Evolutionary conservation across 2,797 vertebrate species (phyloP).

Genomic region (Brachyalestes nurse): DNA sequence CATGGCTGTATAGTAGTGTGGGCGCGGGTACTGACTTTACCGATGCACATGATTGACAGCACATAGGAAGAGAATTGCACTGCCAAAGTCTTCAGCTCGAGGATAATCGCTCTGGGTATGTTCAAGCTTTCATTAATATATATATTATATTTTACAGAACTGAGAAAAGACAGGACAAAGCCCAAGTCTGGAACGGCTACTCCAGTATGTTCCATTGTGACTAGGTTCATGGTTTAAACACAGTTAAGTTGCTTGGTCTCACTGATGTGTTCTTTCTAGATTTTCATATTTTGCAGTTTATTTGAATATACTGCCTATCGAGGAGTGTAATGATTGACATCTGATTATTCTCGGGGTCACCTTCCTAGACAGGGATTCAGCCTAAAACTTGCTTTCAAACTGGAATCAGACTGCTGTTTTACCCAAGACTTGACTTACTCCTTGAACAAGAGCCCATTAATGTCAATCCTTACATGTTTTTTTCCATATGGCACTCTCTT

Average conservation of each 20-base stretch:
- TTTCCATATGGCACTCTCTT: not conserved
- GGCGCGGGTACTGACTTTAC: constrained; percentile 15
- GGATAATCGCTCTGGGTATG: constrained; percentile 32
- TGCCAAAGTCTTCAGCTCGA: not conserved
- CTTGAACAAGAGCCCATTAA: too few species aligned
- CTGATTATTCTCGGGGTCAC: too few species aligned
- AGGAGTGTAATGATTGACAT: not conserved
- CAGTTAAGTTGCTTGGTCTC: not conserved
- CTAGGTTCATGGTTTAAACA: not conserved
- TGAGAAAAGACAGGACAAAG: not conserved
- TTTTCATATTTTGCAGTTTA: not conserved
- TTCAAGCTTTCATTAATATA: not conserved
- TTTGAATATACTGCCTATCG: not conserved
- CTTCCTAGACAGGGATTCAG: too few species aligned
- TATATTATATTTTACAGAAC: not conserved
- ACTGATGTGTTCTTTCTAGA: not conserved
- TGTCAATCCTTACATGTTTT: not conserved
- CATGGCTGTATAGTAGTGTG: constrained; percentile 27
- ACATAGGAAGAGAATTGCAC: not conserved
- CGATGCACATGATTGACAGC: not conserved
- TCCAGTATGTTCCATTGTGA: not conserved
- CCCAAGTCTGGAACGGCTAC: not conserved
- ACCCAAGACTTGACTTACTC: too few species aligned
- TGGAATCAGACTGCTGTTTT: too few species aligned
- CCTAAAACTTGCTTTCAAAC: too few species aligned